Conservation (phyloP, 2,113 vertebrate species). For the Lepidothrix coronata region DNA sequence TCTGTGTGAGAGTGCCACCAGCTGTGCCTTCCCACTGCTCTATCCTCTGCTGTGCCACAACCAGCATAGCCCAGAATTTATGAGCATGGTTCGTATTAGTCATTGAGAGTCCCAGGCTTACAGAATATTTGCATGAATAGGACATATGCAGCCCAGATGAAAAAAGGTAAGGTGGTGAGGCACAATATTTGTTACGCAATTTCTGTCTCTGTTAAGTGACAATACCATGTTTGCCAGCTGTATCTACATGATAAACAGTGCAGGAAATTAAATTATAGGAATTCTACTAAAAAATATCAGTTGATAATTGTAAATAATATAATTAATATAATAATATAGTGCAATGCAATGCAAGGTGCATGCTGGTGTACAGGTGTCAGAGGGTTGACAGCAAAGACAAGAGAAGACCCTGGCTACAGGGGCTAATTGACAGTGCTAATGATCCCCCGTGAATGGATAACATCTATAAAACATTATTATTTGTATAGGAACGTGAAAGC, state of each 20-base stretch:
- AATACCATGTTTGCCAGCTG: neutral
- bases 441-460: neutral
- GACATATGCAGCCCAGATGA: fast-evolving
- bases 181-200: neutral
- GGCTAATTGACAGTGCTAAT: neutral
- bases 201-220: neutral
- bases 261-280: neutral
- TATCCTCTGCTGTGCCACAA: neutral
- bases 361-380: neutral
- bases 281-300: neutral
- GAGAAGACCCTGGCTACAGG: neutral
- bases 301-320: neutral
- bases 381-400: neutral
- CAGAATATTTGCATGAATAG: neutral
- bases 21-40: neutral
- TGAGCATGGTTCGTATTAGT: neutral
- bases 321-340: no score
- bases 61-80: neutral
- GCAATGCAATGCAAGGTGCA: neutral
- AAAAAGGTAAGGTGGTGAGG: neutral
- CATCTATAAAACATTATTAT: neutral
- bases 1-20: neutral
- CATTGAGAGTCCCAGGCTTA: neutral
- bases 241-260: neutral
- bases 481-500: neutral